Evolutionary conservation across 1,140 invertebrate species (phyloP).

Genomic region (Ostrea edulis): DNA sequence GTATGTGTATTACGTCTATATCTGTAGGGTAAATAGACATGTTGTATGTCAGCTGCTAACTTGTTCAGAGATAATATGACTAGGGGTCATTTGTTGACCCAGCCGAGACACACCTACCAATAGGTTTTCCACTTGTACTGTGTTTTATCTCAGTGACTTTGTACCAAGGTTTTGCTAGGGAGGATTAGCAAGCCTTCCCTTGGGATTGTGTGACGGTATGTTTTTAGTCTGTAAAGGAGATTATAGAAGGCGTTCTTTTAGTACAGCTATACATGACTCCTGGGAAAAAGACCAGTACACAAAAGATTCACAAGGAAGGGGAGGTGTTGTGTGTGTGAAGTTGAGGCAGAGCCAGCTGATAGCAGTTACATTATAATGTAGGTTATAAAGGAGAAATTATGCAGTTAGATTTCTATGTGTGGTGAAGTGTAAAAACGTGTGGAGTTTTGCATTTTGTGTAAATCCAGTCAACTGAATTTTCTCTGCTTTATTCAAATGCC

Average conservation of each 20-base stretch:
- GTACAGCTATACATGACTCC: not conserved
- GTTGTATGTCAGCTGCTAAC: conserved; percentile 28
- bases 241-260: conserved; percentile 16
- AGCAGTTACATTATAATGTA: too few relatives aligned
- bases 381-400: conserved; percentile 26
- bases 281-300: not conserved
- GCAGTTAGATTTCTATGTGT: conserved; percentile 16
- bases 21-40: conserved; percentile 35
- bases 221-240: conserved; percentile 25
- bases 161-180: not conserved
- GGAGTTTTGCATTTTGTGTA: not conserved
- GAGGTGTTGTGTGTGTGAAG: not conserved
- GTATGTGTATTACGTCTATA: conserved; percentile 26
- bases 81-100: conserved; percentile 30
- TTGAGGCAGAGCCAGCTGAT: not conserved
- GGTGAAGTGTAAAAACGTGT: conserved; percentile 8
- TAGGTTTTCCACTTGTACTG: conserved; percentile 11
- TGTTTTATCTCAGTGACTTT: conserved; percentile 31
- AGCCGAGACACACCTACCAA: conserved; percentile 32
- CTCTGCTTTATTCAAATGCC: not conserved
- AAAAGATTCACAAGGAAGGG: not conserved
- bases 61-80: conserved; percentile 36
- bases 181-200: conserved; percentile 26
- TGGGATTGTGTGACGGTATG: conserved; percentile 26
- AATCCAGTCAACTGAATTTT: not conserved